A percentile compares a stretch with the other conserved stretches of the same genome.
These are phyloP conservation scores for Pseudomyrmex concolor DNA, from an alignment of 1,140 invertebrate species.

Conservation along the genomic window DNA sequence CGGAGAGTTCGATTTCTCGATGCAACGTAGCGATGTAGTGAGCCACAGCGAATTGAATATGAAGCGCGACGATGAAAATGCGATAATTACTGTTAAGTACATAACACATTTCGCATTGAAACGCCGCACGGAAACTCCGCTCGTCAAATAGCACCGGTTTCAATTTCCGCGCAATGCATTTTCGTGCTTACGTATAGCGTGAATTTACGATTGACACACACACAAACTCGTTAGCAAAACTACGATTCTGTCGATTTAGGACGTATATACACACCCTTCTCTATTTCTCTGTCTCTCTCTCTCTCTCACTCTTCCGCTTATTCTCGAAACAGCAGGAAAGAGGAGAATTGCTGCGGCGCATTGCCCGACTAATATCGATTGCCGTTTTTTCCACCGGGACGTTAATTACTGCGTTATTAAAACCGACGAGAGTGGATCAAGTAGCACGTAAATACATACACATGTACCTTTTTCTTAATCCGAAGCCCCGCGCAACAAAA, in stretches of 20 bases:
- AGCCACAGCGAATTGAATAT: no score
- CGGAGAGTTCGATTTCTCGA: no score
- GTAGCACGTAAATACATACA: constrained; percentile 69
- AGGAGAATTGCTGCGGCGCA: not conserved
- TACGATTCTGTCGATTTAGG: constrained; percentile 35
- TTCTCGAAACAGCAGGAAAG: not conserved
- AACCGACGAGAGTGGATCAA: constrained; percentile 80
- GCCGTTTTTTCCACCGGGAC: constrained; percentile 22
- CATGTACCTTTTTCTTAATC: constrained; percentile 41
- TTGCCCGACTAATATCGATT: constrained; percentile 34
- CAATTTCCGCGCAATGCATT: constrained; percentile 16
- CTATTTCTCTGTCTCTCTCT: not conserved
- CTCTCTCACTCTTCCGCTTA: not conserved
- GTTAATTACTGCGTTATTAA: constrained; percentile 76
- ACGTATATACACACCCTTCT: not conserved
- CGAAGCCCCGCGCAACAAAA: constrained; percentile 37
- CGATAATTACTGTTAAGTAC: no score
- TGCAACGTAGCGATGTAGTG: no score
- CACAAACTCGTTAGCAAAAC: constrained; percentile 43
- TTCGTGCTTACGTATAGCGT: constrained; percentile 37
- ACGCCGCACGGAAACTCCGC: not conserved
- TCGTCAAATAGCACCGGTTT: constrained; percentile 16
- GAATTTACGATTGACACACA: constrained; percentile 45
- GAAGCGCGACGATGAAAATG: not conserved
- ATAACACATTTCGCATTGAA: not conserved